Evolutionary conservation across 2,113 vertebrate species (phyloP).

Genomic region (Monopterus albus): DNA sequence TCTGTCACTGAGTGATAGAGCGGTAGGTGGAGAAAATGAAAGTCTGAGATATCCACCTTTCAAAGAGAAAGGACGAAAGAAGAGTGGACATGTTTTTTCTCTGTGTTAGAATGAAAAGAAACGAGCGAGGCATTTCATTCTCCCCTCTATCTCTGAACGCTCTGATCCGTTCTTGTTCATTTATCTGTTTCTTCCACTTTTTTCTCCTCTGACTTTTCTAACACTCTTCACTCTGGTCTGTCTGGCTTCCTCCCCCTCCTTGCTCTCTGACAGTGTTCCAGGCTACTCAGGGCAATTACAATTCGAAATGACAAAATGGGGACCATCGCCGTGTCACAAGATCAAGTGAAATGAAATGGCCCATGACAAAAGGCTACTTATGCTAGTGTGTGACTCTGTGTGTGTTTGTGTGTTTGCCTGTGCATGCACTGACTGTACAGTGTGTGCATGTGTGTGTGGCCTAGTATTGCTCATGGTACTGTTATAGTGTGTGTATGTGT

Average conservation of each 20-base stretch:
- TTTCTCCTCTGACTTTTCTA: constrained; percentile 18
- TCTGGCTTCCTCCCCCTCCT: neutral
- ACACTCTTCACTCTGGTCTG: constrained; percentile 3
- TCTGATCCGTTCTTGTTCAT: constrained; percentile 43
- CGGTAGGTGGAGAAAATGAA: constrained; percentile 61
- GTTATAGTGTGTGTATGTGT: constrained; percentile 8
- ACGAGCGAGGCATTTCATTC: constrained; percentile 8
- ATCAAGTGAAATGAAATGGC: constrained; percentile 77
- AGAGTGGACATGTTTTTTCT: neutral
- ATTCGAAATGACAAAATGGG: constrained; percentile 77
- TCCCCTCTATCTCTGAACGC: constrained; percentile 17
- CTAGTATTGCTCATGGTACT: too few relatives aligned
- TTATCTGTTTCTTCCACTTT: constrained; percentile 11
- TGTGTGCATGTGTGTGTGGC: constrained; percentile 2
- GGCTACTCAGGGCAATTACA: constrained; percentile 68
- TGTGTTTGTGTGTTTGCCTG: neutral
- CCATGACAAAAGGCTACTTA: constrained; percentile 65
- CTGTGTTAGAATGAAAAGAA: constrained; percentile 18
- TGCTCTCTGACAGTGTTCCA: constrained; percentile 18
- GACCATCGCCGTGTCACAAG: constrained; percentile 70
- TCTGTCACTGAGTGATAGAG: constrained; percentile 43
- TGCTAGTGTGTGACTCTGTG: constrained; percentile 37
- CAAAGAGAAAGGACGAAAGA: constrained; percentile 18
- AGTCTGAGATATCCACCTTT: constrained; percentile 51
- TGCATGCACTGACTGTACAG: neutral